Percentiles rank a stretch among this genome's conserved stretches.
Conservation (phyloP, 2,797 vertebrate genomes). For the Labroides dimidiatus region DNA sequence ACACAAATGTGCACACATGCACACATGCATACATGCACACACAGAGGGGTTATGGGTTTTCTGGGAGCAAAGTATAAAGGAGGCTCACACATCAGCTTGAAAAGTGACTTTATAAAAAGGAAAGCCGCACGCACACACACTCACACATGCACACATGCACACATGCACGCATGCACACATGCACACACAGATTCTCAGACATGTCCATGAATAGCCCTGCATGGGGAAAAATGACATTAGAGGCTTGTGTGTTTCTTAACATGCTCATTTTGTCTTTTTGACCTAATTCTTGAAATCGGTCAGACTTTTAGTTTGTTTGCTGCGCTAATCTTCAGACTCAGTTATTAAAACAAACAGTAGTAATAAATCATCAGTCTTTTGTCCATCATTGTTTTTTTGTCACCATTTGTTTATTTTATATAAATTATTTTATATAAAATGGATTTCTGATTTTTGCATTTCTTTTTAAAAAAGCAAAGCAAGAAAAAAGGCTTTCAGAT, state of each 20-base stretch:
- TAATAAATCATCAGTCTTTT: no score
- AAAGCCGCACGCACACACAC: slow-evolving; percentile 23
- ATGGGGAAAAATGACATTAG: slow-evolving; percentile 31
- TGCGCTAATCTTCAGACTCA: not conserved
- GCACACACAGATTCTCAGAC: slow-evolving; percentile 12
- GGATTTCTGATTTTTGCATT: no score
- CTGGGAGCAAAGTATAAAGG: slow-evolving; percentile 55
- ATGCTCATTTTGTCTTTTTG: slow-evolving; percentile 19
- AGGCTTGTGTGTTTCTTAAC: slow-evolving; percentile 18
- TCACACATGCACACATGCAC: slow-evolving; percentile 12
- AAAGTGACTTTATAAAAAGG: slow-evolving; percentile 59
- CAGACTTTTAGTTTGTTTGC: not conserved
- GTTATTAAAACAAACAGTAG: not conserved
- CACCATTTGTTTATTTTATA: no score
- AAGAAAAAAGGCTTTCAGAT: no score
- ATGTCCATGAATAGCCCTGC: slow-evolving; percentile 37
- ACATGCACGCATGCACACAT: slow-evolving; percentile 5
- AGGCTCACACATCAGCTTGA: slow-evolving; percentile 61
- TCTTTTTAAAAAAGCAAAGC: no score
- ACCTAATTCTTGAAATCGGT: not conserved
- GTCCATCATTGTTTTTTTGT: not conserved
- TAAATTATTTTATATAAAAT: no score
- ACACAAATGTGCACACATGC: slow-evolving; percentile 12
- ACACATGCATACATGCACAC: not conserved
- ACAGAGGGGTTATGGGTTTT: slow-evolving; percentile 37